Base-by-base conservation (phyloP, 2,797 vertebrate species). In the Helarctos malayanus region DNA sequence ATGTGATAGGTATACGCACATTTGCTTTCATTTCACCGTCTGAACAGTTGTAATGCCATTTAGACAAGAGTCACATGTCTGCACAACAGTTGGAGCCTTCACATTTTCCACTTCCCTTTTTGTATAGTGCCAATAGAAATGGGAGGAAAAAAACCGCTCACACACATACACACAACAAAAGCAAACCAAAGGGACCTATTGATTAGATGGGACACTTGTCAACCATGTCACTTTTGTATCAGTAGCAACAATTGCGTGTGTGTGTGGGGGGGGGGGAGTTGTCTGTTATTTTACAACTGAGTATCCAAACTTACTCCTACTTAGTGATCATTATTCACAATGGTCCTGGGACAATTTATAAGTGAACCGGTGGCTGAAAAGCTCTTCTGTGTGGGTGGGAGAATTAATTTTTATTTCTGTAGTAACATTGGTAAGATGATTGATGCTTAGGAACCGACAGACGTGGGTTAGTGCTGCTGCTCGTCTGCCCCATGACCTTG, bases 41-140 rank as follows among this genome's bases (percentile, higher is more conserved):
- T 94, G 96, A 97, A 63, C 52, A 68, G 73, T 83, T 93, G 92
- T 79, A 94, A 95, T 97, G 92, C 57, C 95, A 92, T 95, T 97
- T 96, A 96, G 92, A 56, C 65, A 95, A 94, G 85, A 95, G 82
- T 98, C 97, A 97, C 85, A 93, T 86, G 95, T 83, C 80, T 76
- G 15, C 59, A 73, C 35, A 94, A 95, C 73, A 97, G 83, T 78
- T 95, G 94, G 73, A 96, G 75, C 15, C 49, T 92, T 93, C 91
- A 68, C 79, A 91, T 95, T 98, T 94, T 86, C 88, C 95, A 94
- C 92, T 97, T 97, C 97, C 93, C 59, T 95, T 97, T 98, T 93
- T 91, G 27, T 59, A 35, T 68, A 57, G 29, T 73, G 69, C 80
- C 97, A 80, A 88, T 84, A 96, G 92, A 94, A 95, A 92, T 41